These are phyloP conservation scores for Pangasius mekongensis DNA, from an alignment of 2,797 vertebrate species.

Conservation along the genomic window DNA sequence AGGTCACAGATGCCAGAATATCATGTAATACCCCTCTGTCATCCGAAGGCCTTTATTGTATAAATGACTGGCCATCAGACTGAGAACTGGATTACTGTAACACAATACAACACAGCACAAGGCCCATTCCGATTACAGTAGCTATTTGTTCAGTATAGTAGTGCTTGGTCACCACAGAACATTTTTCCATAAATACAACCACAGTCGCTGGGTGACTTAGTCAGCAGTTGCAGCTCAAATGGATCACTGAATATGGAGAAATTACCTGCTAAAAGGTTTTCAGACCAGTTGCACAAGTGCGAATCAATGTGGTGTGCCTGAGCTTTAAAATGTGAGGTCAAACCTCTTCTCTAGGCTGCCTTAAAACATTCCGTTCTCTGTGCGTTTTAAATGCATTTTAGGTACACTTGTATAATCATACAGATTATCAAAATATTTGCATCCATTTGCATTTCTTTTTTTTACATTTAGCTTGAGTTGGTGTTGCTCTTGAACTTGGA, in stretches of 20 bases:
- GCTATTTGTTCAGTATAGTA: neutral
- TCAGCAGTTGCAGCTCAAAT: neutral
- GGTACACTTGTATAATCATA: neutral
- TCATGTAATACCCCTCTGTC: constrained; percentile 11
- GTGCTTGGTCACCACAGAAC: neutral
- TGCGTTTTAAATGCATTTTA: neutral
- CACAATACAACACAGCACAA: constrained; percentile 19
- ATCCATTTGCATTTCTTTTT: neutral
- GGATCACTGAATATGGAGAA: neutral
- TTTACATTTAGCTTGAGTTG: neutral
- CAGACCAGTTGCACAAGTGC: neutral
- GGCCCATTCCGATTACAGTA: constrained; percentile 14
- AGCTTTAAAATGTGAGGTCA: neutral
- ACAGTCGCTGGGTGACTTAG: neutral
- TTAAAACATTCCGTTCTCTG: neutral
- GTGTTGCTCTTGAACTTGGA: neutral
- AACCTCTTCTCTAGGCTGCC: neutral
- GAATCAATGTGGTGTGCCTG: neutral
- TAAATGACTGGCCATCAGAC: constrained; percentile 11
- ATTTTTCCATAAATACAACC: constrained; percentile 29
- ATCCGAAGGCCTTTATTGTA: neutral
- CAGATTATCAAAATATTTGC: neutral
- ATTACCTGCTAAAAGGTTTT: neutral
- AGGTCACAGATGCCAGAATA: neutral
- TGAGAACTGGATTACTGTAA: constrained; percentile 26